phyloP scores from a whole-genome alignment of 2,797 vertebrate genomes.

The Pelodytes ibericus region DNA sequence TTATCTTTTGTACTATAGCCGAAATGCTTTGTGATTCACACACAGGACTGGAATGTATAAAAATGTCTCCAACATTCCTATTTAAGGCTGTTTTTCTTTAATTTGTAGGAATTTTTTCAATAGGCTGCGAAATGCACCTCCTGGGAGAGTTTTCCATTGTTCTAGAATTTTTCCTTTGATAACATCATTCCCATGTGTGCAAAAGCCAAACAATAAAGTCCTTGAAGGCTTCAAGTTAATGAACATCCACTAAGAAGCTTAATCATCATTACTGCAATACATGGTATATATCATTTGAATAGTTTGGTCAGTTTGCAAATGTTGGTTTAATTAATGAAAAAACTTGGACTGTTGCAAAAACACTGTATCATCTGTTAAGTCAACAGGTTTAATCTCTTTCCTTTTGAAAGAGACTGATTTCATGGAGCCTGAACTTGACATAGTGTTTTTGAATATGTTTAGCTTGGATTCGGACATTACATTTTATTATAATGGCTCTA shows the following conservation, averaged over 20 bases:
- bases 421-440: constrained; percentile 24
- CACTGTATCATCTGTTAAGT: constrained; percentile 8
- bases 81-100: too few relatives aligned
- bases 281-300: background rate
- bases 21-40: too few relatives aligned
- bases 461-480: constrained; percentile 5
- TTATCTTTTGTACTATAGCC: too few relatives aligned
- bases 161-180: background rate
- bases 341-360: background rate
- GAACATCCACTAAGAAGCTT: background rate
- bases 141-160: too few relatives aligned
- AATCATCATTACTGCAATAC: background rate
- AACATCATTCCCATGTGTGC: background rate
- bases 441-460: constrained; percentile 26
- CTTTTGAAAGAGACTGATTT: constrained; percentile 20
- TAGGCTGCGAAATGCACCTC: too few relatives aligned
- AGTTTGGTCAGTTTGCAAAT: constrained; percentile 3
- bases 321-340: background rate
- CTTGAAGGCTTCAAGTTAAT: background rate
- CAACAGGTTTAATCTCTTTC: constrained; percentile 16
- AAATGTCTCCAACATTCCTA: too few relatives aligned
- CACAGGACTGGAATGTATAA: too few relatives aligned
- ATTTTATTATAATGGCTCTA: background rate
- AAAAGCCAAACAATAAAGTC: background rate
- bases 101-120: too few relatives aligned